phyloP scores from a whole-genome alignment of 2,113 vertebrate species.

The Scatophagus argus region DNA sequence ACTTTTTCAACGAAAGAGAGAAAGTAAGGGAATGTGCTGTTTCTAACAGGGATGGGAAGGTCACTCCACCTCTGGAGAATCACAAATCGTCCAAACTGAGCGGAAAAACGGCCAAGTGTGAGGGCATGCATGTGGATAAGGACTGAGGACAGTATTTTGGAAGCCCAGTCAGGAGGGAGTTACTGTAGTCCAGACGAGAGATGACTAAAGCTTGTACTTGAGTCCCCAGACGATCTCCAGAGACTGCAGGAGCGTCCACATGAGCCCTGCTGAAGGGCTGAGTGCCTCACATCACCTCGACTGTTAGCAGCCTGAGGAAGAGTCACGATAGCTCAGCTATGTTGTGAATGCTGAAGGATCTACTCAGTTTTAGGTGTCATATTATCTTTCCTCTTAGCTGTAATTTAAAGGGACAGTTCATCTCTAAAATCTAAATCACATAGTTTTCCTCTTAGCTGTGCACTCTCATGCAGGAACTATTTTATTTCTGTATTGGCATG shows the following conservation, averaged over 20 bases:
- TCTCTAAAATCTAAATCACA: no score
- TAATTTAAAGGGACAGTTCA: no score
- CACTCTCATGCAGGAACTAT: no score
- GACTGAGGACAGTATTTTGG: background rate
- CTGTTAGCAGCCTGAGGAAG: background rate
- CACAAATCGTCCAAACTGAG: constrained; percentile 1
- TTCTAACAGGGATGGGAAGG: constrained; percentile 40
- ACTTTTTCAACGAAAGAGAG: constrained; percentile 25
- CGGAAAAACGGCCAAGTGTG: background rate
- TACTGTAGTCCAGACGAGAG: constrained; percentile 9
- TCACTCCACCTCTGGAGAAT: constrained; percentile 40
- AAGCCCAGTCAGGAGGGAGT: background rate
- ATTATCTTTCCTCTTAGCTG: background rate
- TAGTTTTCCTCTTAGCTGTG: no score
- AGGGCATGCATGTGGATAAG: background rate
- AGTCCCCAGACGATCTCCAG: constrained; percentile 18
- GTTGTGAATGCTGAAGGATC: background rate
- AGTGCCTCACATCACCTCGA: background rate
- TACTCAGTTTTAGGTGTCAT: background rate
- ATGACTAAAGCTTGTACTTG: constrained; percentile 45
- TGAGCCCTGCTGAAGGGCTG: background rate
- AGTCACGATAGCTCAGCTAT: constrained; percentile 2
- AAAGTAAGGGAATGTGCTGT: background rate
- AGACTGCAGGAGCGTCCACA: constrained; percentile 30
- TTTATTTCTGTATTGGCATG: no score